Evolutionary conservation across 2,797 vertebrate genomes (phyloP).

Genomic region (Myoxocephalus aenaeus): DNA sequence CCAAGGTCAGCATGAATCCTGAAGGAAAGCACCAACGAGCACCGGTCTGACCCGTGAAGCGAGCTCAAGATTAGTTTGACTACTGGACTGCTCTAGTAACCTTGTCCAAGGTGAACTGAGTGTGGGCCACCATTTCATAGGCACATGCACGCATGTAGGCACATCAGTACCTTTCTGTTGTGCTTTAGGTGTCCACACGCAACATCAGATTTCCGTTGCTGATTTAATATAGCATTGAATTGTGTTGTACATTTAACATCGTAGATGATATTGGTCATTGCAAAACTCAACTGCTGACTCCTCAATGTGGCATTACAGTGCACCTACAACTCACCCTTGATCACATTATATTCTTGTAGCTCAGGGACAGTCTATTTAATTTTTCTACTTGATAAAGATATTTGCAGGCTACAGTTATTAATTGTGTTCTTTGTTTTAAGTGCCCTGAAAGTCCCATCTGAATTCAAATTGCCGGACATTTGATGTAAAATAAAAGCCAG

Average conservation of each 20-base stretch:
- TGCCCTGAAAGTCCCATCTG: neutral
- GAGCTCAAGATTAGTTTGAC: conserved; percentile 1
- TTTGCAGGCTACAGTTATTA: neutral
- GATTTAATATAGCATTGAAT: neutral
- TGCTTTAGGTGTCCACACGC: neutral
- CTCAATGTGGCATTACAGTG: neutral
- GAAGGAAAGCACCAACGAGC: neutral
- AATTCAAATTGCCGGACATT: neutral
- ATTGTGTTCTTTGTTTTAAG: neutral
- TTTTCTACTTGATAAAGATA: neutral
- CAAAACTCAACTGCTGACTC: neutral
- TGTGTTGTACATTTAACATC: neutral
- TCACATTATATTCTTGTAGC: neutral
- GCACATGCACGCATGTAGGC: neutral
- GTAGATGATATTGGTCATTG: neutral
- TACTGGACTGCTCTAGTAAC: conserved; percentile 41
- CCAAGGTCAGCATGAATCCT: conserved; percentile 48
- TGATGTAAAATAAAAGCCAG: neutral
- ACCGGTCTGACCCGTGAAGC: conserved; percentile 1
- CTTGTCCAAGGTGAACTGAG: conserved; percentile 66
- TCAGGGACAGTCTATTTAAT: neutral
- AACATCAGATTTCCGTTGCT: neutral
- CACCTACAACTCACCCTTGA: neutral
- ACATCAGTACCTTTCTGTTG: neutral
- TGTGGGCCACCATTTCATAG: conserved; percentile 52